Conservation (phyloP, 1,140 invertebrate genomes). For the Maconellicoccus hirsutus region DNA sequence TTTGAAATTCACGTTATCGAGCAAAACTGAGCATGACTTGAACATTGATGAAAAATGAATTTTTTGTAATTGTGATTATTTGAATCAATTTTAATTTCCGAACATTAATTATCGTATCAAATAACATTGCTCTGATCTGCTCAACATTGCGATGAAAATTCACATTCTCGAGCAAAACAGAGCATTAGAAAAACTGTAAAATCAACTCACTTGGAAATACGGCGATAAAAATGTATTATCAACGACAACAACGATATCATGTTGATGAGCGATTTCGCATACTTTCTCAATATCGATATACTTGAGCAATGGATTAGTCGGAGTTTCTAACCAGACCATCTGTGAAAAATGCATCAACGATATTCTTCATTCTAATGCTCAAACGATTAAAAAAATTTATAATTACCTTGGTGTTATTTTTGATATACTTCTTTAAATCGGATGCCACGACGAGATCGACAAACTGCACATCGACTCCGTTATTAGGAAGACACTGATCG, state of each 20-base stretch:
- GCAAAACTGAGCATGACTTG: too few relatives aligned
- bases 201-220: slow-evolving; percentile 65
- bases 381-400: not conserved
- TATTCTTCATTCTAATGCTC: not conserved
- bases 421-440: slow-evolving; percentile 56
- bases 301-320: slow-evolving; percentile 94
- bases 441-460: slow-evolving; percentile 64
- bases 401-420: slow-evolving; percentile 71
- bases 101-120: too few relatives aligned
- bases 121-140: too few relatives aligned
- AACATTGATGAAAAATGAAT: too few relatives aligned
- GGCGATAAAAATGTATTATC: slow-evolving; percentile 96
- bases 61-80: too few relatives aligned
- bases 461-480: slow-evolving; percentile 63
- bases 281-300: slow-evolving; percentile 80
- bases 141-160: too few relatives aligned
- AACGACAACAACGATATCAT: slow-evolving; percentile 72
- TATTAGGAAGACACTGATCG: slow-evolving; percentile 47
- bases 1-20: too few relatives aligned
- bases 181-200: not conserved
- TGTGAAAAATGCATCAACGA: slow-evolving; percentile 35
- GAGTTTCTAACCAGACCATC: slow-evolving; percentile 94
- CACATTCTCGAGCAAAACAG: too few relatives aligned
- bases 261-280: slow-evolving; percentile 46
- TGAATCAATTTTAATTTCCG: too few relatives aligned